Percentiles rank a stretch among this genome's conserved stretches.
phyloP scores from a whole-genome alignment of 2,888 invertebrate genomes.

The Zhengitettix transpicula region DNA sequence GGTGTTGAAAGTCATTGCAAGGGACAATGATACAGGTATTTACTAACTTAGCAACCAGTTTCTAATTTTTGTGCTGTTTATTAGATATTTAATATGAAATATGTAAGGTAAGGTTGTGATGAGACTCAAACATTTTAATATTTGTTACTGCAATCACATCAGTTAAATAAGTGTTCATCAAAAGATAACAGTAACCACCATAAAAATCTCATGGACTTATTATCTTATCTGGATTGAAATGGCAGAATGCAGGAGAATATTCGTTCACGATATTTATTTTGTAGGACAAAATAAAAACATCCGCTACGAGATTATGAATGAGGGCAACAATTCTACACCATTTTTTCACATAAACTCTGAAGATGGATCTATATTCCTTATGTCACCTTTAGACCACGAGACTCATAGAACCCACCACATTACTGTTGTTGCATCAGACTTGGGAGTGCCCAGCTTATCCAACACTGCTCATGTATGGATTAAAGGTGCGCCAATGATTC shows the following conservation, averaged over 20 bases:
- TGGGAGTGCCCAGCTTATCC: slow-evolving; percentile 64
- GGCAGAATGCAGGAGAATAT: too few species aligned
- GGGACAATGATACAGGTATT: slow-evolving; percentile 62
- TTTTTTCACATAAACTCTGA: slow-evolving; percentile 61
- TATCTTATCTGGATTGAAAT: too few species aligned
- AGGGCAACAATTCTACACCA: slow-evolving; percentile 41
- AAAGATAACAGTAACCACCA: too few species aligned
- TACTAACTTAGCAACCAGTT: background rate
- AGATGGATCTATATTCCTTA: slow-evolving; percentile 61
- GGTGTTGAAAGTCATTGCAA: slow-evolving; percentile 50
- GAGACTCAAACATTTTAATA: too few species aligned
- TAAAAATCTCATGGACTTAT: too few species aligned
- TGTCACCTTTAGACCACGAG: slow-evolving; percentile 70
- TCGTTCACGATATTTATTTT: slow-evolving; percentile 6
- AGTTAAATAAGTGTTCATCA: too few species aligned
- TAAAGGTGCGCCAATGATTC: slow-evolving; percentile 33
- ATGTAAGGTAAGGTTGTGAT: too few species aligned
- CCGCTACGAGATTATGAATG: slow-evolving; percentile 50
- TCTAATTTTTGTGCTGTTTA: too few species aligned
- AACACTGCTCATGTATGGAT: slow-evolving; percentile 77
- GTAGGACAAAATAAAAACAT: slow-evolving; percentile 45
- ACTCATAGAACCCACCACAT: slow-evolving; percentile 53
- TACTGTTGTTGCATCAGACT: slow-evolving; percentile 63
- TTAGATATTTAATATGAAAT: too few species aligned
- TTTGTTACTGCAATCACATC: background rate